These are phyloP conservation scores for Clarias pachynema DNA, from an alignment of 2,797 vertebrate genomes.

Conservation along the genomic window DNA sequence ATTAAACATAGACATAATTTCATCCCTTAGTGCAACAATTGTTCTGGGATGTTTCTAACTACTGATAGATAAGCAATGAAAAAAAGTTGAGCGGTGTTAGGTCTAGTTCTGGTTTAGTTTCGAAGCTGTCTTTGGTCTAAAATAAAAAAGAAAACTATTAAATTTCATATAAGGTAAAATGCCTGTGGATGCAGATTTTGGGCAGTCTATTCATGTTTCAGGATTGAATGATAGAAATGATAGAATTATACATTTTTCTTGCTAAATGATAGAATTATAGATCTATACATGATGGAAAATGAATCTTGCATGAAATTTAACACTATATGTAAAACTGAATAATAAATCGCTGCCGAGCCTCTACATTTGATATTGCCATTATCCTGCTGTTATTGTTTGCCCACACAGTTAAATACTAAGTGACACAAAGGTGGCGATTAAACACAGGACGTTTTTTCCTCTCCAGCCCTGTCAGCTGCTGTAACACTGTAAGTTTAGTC, in stretches of 20 bases:
- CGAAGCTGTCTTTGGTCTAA: too few species aligned
- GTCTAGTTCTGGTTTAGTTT: too few species aligned
- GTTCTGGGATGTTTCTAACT: too few species aligned
- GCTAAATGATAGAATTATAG: neutral
- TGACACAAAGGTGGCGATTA: neutral
- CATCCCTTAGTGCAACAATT: too few species aligned
- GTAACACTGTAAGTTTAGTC: conserved; percentile 50
- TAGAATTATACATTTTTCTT: neutral
- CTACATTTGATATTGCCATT: neutral
- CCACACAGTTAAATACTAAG: neutral
- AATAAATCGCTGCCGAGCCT: too few species aligned
- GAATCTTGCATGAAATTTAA: neutral
- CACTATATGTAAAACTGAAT: neutral
- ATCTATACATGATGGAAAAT: neutral
- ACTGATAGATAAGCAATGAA: too few species aligned
- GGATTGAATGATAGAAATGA: neutral
- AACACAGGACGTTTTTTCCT: conserved; percentile 51
- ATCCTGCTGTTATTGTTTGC: conserved; percentile 10
- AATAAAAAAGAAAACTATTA: too few species aligned
- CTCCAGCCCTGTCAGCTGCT: conserved; percentile 53
- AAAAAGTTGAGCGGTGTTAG: too few species aligned
- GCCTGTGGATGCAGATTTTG: too few species aligned
- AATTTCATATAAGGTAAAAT: too few species aligned
- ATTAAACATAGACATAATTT: too few species aligned
- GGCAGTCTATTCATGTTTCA: neutral